Percentiles rank a stretch among this genome's conserved stretches.
Evolutionary conservation across 1,140 invertebrate species (phyloP).

Genomic region (Copidosoma floridanum): DNA sequence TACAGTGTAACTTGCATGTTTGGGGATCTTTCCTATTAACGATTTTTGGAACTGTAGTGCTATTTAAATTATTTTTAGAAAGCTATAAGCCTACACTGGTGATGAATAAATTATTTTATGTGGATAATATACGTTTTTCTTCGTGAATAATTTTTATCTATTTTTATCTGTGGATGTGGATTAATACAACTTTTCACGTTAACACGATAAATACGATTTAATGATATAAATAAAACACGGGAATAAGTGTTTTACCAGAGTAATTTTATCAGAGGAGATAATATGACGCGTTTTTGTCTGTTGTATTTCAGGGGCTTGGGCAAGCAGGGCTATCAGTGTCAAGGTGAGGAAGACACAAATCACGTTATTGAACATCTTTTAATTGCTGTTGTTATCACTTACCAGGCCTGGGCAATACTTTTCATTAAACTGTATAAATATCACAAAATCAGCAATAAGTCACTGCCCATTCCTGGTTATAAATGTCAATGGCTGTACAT

Average conservation of each 20-base stretch:
- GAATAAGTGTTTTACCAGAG: slow-evolving; percentile 51
- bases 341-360: slow-evolving; percentile 78
- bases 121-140: too few species aligned
- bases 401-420: slow-evolving; percentile 26
- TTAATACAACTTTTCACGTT: too few species aligned
- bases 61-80: background rate
- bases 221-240: too few species aligned
- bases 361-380: slow-evolving; percentile 56
- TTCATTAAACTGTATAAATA: slow-evolving; percentile 9
- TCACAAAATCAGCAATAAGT: slow-evolving; percentile 1
- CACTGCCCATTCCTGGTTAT: slow-evolving; percentile 22
- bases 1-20: background rate
- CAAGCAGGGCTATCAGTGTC: slow-evolving; percentile 99
- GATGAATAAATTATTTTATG: too few species aligned
- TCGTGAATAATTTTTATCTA: too few species aligned
- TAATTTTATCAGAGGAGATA: slow-evolving; percentile 43
- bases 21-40: background rate
- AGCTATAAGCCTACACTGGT: background rate
- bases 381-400: slow-evolving; percentile 25
- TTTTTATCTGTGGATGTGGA: too few species aligned
- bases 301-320: slow-evolving; percentile 90
- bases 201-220: too few species aligned
- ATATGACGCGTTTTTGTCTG: slow-evolving; percentile 58
- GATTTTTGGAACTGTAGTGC: background rate
- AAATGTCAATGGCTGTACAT: slow-evolving; percentile 1